Base-by-base conservation (phyloP, 2,888 invertebrate species). In the Apeira syringaria region DNA sequence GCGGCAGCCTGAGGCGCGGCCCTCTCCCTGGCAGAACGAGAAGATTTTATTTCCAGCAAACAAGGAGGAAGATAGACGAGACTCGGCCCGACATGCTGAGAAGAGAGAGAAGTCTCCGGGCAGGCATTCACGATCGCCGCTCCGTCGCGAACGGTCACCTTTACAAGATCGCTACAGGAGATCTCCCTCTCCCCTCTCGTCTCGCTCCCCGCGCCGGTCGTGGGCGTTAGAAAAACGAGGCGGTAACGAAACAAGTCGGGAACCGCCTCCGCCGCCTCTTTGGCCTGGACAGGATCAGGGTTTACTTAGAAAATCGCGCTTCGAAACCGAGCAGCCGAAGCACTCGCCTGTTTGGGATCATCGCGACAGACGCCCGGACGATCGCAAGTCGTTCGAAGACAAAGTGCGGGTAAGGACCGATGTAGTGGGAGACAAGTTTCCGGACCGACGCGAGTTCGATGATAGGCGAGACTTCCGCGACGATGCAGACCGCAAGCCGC, bases 191-290 rank as follows among this genome's bases (percentile, higher is more conserved):
- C 80, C 84, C 0, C 54, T 60, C 2, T 69, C 68, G 1, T 59
- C 63, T 1, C 67, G 72, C 9, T 82, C 84, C 0, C 85, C 86
- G 9, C 68, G 84, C 2, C 81, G 87, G 1, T 85, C 87, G 0
- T 88, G 87, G 87, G 86, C 84, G 0, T 56, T 82, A 1, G 87
- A 88, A 45, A 86, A 85, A 50, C 77, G 84, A 2, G 57, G 61
- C 36, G 84, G 83, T 45, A 80, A 85, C 1, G 75, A 76, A 3
- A 36, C 53, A 1, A 17, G 22, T 4, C 53, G 56, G 1, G 76
- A 78, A 9, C 74, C 82, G 0, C 87, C 87, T 0, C 86, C 84
- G 0, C 85, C 87, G 0, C 86, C 87, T 0, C 29, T 58, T 1
- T 86, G 86, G 87, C 84, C 86, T 0, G 82, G 74, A 7, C 76